phyloP scores from a whole-genome alignment of 2,888 invertebrate genomes.

The Oxyteleia sp. region DNA sequence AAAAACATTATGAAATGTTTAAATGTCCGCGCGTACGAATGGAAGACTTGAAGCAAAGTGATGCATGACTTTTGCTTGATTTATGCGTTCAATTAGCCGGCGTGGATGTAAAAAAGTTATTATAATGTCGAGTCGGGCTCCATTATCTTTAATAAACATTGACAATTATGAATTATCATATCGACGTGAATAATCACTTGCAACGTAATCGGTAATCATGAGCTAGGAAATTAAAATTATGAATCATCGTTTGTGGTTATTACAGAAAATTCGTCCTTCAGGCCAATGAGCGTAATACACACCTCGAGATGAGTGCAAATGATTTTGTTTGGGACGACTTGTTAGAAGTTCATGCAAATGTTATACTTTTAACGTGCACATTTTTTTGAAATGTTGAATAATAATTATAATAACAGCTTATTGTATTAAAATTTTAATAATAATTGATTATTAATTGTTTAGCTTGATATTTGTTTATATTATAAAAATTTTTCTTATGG shows the following conservation, averaged over 20 bases:
- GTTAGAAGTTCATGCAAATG: no score
- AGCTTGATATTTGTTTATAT: no score
- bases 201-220: background rate
- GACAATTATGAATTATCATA: background rate
- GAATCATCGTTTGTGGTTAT: slow-evolving; percentile 2
- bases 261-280: background rate
- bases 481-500: no score
- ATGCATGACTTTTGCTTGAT: no score
- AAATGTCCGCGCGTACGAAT: no score
- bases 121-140: background rate
- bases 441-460: no score
- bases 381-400: no score
- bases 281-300: background rate
- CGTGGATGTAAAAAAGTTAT: slow-evolving; percentile 2
- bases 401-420: no score
- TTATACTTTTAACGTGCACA: no score
- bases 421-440: no score
- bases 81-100: background rate
- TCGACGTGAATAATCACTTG: background rate
- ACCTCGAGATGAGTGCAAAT: background rate
- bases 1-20: no score
- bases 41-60: no score
- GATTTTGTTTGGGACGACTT: background rate
- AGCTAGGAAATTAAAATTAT: slow-evolving; percentile 1
- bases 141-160: slow-evolving; percentile 1